A percentile compares a stretch with the other conserved stretches of the same genome.
phyloP scores from a whole-genome alignment of 2,888 invertebrate genomes.

The Caradrina kadenii region DNA sequence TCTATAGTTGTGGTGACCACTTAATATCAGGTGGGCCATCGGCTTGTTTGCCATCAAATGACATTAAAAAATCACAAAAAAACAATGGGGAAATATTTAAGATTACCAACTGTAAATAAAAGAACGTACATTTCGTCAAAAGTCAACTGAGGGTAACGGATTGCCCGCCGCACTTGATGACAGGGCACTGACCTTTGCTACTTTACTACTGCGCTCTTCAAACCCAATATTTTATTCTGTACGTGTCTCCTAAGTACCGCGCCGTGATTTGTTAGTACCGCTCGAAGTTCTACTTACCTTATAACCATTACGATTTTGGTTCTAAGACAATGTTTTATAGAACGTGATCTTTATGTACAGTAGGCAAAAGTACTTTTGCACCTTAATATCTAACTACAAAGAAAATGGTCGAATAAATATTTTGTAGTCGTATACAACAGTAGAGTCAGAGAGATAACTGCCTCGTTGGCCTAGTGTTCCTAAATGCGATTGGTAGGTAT shows the following conservation, averaged over 20 bases:
- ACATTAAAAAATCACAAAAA: too few species aligned
- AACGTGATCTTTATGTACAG: conserved; percentile 28
- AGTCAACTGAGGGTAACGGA: conserved; percentile 55
- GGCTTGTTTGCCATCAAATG: too few species aligned
- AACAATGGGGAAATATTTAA: neutral
- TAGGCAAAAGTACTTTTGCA: conserved; percentile 13
- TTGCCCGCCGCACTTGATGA: conserved; percentile 38
- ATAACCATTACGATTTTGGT: conserved; percentile 39
- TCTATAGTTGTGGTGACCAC: too few species aligned
- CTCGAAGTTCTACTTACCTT: conserved; percentile 49
- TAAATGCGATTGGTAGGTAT: too few species aligned
- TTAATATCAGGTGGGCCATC: too few species aligned
- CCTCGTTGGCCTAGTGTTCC: too few species aligned
- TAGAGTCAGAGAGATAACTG: too few species aligned
- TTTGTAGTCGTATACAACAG: neutral
- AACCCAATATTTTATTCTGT: conserved; percentile 58
- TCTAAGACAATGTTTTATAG: conserved; percentile 33
- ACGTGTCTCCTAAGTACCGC: conserved; percentile 48
- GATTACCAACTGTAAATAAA: neutral
- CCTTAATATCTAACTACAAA: neutral
- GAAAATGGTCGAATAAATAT: neutral
- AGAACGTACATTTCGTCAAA: conserved; percentile 27
- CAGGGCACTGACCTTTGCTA: conserved; percentile 51
- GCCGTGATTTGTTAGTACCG: conserved; percentile 40
- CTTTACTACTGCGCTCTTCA: conserved; percentile 40